Base-by-base conservation (phyloP, 2,797 vertebrate species). In the Megaceryle alcyon region DNA sequence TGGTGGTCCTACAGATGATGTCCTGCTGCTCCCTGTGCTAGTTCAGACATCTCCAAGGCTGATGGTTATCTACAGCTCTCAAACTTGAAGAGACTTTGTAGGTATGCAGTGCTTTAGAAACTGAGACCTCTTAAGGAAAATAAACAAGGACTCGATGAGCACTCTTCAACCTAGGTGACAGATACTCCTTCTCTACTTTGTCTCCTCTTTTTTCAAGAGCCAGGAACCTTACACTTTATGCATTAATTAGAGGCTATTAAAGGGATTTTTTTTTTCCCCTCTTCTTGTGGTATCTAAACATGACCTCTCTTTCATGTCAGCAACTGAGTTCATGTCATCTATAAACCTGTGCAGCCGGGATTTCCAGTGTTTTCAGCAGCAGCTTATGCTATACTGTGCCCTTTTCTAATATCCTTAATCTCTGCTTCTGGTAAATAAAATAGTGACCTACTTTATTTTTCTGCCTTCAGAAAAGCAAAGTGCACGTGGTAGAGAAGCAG, bases 361-460 rank as follows among this genome's bases (percentile, higher is more conserved):
- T 80, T 57, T 35, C 82, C 44, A 65, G 21, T 94, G 91, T 86
- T 96, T 95, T 85, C 71, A 91, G 19, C 94, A 92, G 65, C 90
- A 87, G 95, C 69, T 91, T 96, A 95, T 11, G 2, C 43, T 82
- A 14, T 28, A 14, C 68, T 31, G 21, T 82, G 57, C 59, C 78
- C 72, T 91, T 78, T 90, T 69, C 84, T 94, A 94, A 86, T 86
- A 85, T 92, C 81, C 94, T 97, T 95, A 96, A 95, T 96, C 95
- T 94, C 79, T 11, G 86, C 90, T 94, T 87, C 94, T 87, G 81
- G 83, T 80, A 96, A 95, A 96, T 81, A 95, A 80, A 92, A 89
- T 75, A 92, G 83, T 96, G 96, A 96, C 95, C 96, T 96, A 94
- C 92, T 97, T 96, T 96, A 79, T 94, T 95, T 71, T 95, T 76